These are phyloP conservation scores for Oryzias melastigma DNA, from an alignment of 2,113 vertebrate species.

Conservation along the genomic window DNA sequence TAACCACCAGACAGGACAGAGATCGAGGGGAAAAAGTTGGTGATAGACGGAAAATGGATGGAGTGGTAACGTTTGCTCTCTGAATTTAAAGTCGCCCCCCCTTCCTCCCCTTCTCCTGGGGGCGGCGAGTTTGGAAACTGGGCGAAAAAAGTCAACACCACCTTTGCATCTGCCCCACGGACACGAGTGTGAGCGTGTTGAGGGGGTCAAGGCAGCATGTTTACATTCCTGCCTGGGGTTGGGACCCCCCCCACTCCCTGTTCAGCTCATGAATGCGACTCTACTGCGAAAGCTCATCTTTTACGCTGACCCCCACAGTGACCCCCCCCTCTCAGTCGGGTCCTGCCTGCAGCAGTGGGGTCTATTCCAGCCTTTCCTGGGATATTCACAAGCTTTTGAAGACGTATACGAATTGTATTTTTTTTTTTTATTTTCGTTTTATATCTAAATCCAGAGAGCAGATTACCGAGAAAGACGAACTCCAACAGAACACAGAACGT, in stretches of 20 bases:
- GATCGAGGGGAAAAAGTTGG: constrained; percentile 48
- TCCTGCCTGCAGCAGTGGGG: constrained; percentile 61
- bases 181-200: constrained; percentile 66
- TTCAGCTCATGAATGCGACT: constrained; percentile 48
- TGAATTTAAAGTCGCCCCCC: constrained; percentile 24
- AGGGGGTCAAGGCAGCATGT: constrained; percentile 72
- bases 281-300: constrained; percentile 43
- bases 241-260: constrained; percentile 51
- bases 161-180: constrained; percentile 76
- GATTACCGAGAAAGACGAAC: constrained; percentile 37
- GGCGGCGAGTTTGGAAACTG: constrained; percentile 66
- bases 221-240: constrained; percentile 76
- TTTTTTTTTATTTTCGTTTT: constrained; percentile 29
- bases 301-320: constrained; percentile 69
- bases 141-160: constrained; percentile 62
- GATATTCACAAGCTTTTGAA: constrained; percentile 4
- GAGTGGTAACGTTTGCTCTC: constrained; percentile 40
- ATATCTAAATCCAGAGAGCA: constrained; percentile 28
- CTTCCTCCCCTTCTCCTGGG: constrained; percentile 61
- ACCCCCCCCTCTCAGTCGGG: constrained; percentile 53
- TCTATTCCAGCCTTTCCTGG: constrained; percentile 40
- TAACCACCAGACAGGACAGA: constrained; percentile 59
- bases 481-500: constrained; percentile 4
- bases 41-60: constrained; percentile 40
- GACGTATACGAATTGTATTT: constrained; percentile 14